Evolutionary conservation across 37 sponge, comb jelly and placozoan genomes (phyloP), one percentile per base, ranked within the genome.

Genomic region (Haliclona indistincta): DNA sequence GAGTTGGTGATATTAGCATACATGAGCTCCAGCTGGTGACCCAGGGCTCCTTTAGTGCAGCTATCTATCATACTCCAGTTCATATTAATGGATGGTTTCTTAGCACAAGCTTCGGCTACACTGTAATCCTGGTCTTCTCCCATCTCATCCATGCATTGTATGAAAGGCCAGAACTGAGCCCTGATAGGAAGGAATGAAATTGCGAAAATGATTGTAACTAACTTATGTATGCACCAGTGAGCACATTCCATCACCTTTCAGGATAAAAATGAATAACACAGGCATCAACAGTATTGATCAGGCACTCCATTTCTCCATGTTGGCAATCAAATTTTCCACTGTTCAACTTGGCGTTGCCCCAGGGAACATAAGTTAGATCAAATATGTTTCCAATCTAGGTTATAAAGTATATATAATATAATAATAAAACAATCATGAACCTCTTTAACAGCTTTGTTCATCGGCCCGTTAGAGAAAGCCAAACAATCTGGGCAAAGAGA

Each of bases 271-370:
- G 38, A 39, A 89, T 42, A 5, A 68, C 84, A 53, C 94, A 93
- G 37, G 94, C 90, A 11, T 89, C 80, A 3, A 89, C 65, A 25
- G 86, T 82, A 75, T 93, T 93, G 60, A 93, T 81, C 2, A 54
- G 36, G 35, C 94, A 93, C 80, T 93, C 94, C 84, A 93, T 88
- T 23, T 49, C 19, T 34, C 94, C 94, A 67, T 93, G 94, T 61
- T 93, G 94, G 43, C 94, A 93, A 51, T 83, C 76, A 65, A 93
- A 81, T 32, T 61, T 67, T 10, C 83, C 84, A 1, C 26, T 34
- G 20, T 38, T 54, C 23, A 93, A 6, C 54, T 74, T 68, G 5
- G 94, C 94, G 75, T 93, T 93, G 44, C 94, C 94, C 90, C 94
- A 89, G 10, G 94, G 94, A 5, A 89, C 84, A 54, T 88, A 93